phyloP scores from a whole-genome alignment of 2,797 vertebrate genomes.

The Lagodon rhomboides region DNA sequence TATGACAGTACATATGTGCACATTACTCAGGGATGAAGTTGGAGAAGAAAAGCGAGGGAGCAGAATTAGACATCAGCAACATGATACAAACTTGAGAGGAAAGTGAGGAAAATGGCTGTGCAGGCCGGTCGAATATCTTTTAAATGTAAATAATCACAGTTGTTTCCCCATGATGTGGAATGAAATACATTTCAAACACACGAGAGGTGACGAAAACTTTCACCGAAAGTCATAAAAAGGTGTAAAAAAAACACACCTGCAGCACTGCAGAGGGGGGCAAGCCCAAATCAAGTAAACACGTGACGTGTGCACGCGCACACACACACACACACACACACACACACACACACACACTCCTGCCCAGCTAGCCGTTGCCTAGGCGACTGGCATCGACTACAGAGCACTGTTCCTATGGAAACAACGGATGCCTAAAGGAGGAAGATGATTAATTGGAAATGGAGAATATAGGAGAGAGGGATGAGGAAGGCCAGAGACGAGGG shows the following conservation, averaged over 20 bases:
- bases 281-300: constrained; percentile 52
- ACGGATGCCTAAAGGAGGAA: constrained; percentile 84
- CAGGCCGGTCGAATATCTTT: neutral
- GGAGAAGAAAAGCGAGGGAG: neutral
- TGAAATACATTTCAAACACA: neutral
- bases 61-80: neutral
- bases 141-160: neutral
- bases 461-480: constrained; percentile 69
- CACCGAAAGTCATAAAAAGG: constrained; percentile 8
- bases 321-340: constrained; percentile 34
- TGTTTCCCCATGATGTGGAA: neutral
- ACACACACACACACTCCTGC: constrained; percentile 52
- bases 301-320: constrained; percentile 3
- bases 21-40: neutral
- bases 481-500: constrained; percentile 56
- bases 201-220: constrained; percentile 10
- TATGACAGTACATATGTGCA: constrained; percentile 1
- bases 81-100: neutral
- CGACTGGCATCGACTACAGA: constrained; percentile 85
- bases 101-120: neutral
- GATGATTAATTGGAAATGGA: constrained; percentile 77
- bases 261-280: constrained; percentile 22
- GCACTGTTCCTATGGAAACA: constrained; percentile 88
- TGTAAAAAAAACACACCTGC: constrained; percentile 2
- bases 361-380: constrained; percentile 80